Conservation (phyloP, 2,797 vertebrate genomes). For the Sebastes hopkinsi region DNA sequence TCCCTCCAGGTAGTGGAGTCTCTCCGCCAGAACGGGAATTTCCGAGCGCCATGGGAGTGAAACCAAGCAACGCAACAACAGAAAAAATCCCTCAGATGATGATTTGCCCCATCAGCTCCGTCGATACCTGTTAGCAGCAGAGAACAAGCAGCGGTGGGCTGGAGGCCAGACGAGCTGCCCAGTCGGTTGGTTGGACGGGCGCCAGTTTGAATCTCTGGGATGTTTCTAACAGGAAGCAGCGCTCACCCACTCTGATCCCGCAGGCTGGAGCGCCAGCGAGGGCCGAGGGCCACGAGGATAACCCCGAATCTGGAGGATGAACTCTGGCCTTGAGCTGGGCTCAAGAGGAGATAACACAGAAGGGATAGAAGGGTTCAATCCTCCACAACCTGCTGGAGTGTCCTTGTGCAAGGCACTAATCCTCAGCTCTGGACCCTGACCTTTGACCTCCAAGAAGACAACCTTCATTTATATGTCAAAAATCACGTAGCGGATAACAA, state of each 20-base stretch:
- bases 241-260: slow-evolving; percentile 55
- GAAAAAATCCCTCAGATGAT: slow-evolving; percentile 47
- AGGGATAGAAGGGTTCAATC: slow-evolving; percentile 18
- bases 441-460: background rate
- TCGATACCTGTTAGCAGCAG: slow-evolving; percentile 69
- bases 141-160: slow-evolving; percentile 44
- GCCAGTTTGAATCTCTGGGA: slow-evolving; percentile 67
- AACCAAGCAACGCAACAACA: slow-evolving; percentile 36
- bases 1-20: slow-evolving; percentile 84
- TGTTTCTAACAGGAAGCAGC: slow-evolving; percentile 53
- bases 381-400: slow-evolving; percentile 26
- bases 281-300: slow-evolving; percentile 55
- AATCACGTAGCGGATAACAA: background rate
- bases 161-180: slow-evolving; percentile 55
- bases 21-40: slow-evolving; percentile 37
- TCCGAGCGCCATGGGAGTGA: slow-evolving; percentile 37
- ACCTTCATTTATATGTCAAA: background rate
- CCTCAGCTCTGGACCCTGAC: slow-evolving; percentile 12
- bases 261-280: slow-evolving; percentile 37
- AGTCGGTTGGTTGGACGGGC: slow-evolving; percentile 49
- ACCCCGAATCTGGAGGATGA: slow-evolving; percentile 67
- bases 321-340: slow-evolving; percentile 52
- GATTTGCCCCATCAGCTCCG: slow-evolving; percentile 65
- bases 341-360: slow-evolving; percentile 45
- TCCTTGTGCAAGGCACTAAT: slow-evolving; percentile 41